Evolutionary conservation across 2,113 vertebrate species (phyloP), one percentile per base, ranked within the genome.

Genomic region (Mormoops blainvillei): DNA sequence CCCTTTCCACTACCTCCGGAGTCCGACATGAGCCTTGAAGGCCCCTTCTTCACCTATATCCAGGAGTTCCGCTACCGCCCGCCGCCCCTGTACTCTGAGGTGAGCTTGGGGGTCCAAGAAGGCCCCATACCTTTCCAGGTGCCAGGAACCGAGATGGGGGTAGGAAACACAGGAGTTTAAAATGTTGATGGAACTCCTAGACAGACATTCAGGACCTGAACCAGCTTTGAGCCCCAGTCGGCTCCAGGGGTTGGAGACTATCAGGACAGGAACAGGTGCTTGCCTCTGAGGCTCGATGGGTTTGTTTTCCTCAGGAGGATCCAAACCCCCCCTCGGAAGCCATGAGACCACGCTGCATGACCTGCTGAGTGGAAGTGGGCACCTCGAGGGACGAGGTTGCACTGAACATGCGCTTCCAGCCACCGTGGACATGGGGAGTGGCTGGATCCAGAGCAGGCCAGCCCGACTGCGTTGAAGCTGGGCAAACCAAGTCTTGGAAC

Each of bases 11-110:
- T 97, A 7, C 98, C 98, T 0, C 98, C 98, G 4, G 98, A 99
- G 8, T 95, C 97, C 0, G 94, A 97, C 11, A 0, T 54, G 85
- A 97, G 99, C 90, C 95, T 99, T 4, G 99, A 99, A 87, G 98
- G 99, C 43, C 99, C 99, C 1, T 99, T 99, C 97, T 99, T 99
- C 1, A 98, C 99, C 61, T 99, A 99, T 56, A 98, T 99, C 76
- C 99, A 99, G 88, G 99, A 99, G 89, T 99, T 99, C 89, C 99
- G 99, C 88, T 99, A 99, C 98, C 97, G 99, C 71, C 99, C 99
- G 0, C 99, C 99, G 0, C 99, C 99, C 0, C 98, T 99, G 13
- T 99, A 99, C 94, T 98, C 99, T 0, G 99, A 99, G 99, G 99
- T 99, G 96, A 98, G 98, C 0, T 3, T 10, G 4, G 15, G 19